phyloP scores from a whole-genome alignment of 2,888 invertebrate species.

The Acanthosepion lycidas region DNA sequence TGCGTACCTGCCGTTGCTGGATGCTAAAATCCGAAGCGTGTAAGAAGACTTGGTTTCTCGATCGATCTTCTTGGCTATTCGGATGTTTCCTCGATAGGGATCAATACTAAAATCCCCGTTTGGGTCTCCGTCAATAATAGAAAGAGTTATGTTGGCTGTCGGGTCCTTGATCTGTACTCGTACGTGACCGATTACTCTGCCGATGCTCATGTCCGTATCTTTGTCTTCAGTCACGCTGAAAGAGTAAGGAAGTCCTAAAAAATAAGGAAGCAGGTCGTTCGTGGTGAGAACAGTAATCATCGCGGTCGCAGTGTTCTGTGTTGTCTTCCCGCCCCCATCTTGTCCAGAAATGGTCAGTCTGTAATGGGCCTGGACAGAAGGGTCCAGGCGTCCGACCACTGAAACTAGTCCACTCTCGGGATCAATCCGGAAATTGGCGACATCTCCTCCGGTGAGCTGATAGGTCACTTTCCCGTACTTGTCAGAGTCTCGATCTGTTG shows the following conservation, averaged over 20 bases:
- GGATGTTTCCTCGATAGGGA: conserved; percentile 85
- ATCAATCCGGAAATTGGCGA: conserved; percentile 82
- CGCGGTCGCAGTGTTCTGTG: conserved; percentile 61
- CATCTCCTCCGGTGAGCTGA: conserved; percentile 80
- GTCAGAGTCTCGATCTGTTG: conserved; percentile 90
- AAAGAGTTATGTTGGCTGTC: conserved; percentile 56
- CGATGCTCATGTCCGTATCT: conserved; percentile 77
- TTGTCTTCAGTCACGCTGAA: conserved; percentile 89
- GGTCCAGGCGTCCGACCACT: conserved; percentile 85
- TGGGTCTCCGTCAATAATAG: conserved; percentile 86
- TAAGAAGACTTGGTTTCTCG: conserved; percentile 87
- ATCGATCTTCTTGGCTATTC: conserved; percentile 86
- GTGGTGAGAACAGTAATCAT: conserved; percentile 61
- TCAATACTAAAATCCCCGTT: conserved; percentile 86
- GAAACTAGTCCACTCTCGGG: conserved; percentile 85
- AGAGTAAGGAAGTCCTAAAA: conserved; percentile 81
- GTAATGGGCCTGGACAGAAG: conserved; percentile 85
- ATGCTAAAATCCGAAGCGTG: conserved; percentile 86
- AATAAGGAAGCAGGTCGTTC: conserved; percentile 61
- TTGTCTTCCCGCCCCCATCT: conserved; percentile 59
- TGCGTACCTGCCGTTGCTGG: conserved; percentile 84
- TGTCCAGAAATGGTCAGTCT: conserved; percentile 86
- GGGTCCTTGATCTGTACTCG: conserved; percentile 58
- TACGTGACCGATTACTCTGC: conserved; percentile 86
- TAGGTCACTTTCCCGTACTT: conserved; percentile 82